Evolutionary conservation across 2,113 vertebrate genomes (phyloP).

Genomic region (Procavia capensis): DNA sequence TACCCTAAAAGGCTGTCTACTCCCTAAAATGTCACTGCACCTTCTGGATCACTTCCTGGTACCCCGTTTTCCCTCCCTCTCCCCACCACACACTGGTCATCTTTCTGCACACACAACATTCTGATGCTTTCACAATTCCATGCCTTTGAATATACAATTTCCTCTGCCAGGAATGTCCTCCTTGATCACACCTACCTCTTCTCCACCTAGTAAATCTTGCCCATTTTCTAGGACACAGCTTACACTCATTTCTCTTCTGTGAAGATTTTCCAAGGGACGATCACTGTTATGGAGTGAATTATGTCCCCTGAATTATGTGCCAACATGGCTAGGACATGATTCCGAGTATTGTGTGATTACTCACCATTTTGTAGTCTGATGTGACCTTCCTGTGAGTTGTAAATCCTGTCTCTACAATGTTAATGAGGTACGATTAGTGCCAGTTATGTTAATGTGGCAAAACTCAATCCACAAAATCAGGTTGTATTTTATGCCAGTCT

Average conservation of each 20-base stretch:
- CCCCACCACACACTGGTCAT: not conserved
- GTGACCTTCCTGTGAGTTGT: no score
- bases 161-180: not conserved
- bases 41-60: not conserved
- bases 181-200: accelerated
- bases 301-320: no score
- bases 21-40: accelerated
- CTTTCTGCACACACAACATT: not conserved
- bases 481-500: no score
- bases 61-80: not conserved
- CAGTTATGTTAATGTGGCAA: no score
- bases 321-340: no score
- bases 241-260: not conserved
- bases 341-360: no score
- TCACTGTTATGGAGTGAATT: no score
- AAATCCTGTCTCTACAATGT: no score
- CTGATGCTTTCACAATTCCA: not conserved
- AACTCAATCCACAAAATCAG: no score
- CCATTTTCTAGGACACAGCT: not conserved
- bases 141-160: not conserved
- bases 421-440: no score
- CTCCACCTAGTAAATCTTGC: not conserved
- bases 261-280: not conserved
- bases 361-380: no score
- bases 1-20: not conserved